These are phyloP conservation scores for Ardeotis arabs DNA, from an alignment of 2,113 vertebrate species.

Conservation along the genomic window DNA sequence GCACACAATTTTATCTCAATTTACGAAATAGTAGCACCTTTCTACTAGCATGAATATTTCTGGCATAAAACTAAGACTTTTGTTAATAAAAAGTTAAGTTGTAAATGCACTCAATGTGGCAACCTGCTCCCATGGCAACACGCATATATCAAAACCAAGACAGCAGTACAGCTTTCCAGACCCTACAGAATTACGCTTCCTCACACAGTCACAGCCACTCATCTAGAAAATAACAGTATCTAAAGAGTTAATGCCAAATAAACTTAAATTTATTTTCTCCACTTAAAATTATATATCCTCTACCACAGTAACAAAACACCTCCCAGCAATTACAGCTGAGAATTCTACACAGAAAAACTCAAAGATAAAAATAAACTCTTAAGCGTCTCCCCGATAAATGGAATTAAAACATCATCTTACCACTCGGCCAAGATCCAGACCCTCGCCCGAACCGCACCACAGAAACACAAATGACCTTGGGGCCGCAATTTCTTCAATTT, in stretches of 20 bases:
- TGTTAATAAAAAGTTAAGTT: neutral
- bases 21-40: neutral
- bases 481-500: slow-evolving; percentile 97
- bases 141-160: neutral
- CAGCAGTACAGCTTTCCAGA: neutral
- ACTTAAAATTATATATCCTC: neutral
- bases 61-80: neutral
- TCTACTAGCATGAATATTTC: neutral
- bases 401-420: slow-evolving; percentile 76
- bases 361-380: slow-evolving; percentile 5
- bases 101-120: neutral
- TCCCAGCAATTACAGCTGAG: neutral
- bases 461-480: slow-evolving; percentile 95
- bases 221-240: neutral
- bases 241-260: neutral
- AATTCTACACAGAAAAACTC: neutral
- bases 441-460: slow-evolving; percentile 97
- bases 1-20: neutral
- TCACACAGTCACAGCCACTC: rapidly evolving
- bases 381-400: neutral
- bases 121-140: neutral
- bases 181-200: neutral
- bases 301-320: neutral
- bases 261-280: neutral
- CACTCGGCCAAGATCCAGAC: slow-evolving; percentile 95